Base-by-base conservation (phyloP, 2,113 vertebrate species). In the Geococcyx californianus region DNA sequence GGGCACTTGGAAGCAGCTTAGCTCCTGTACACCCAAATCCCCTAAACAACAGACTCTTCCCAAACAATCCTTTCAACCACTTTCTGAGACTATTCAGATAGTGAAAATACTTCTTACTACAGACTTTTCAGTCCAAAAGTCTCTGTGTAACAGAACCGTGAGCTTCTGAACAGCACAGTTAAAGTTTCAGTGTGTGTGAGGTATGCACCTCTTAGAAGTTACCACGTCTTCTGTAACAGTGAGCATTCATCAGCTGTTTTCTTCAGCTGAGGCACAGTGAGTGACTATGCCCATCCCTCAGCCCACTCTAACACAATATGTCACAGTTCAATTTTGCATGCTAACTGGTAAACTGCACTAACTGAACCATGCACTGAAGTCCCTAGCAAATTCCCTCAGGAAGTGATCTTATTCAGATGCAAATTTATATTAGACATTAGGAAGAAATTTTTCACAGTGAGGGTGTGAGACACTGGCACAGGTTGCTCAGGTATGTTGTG, bases 1-100 rank as follows among this genome's bases (percentile, higher is more conserved):
- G 10, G 55, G 17, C 19, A 51, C 36, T 20, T 45, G 77, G 33
- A 31, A 60, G n/a, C 9, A 85, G 52, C 34, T 86, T 59, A 66
- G 36, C 69, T 25, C 19, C 40, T 28, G 19, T 13, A 54, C 0
- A 0, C 6, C 25, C 16, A 77, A 59, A 29, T 2, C 6, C 29
- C 9, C 21, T 45, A 40, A 90, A 60, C 7, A 52, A 47, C 16
- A 3, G 16, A 34, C 5, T 52, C 28, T 28, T 16, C 29, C 9
- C 36, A 68, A 76, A 68, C 6, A 85, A 76, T 31, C 24, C 28
- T 76, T 92, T 64, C 58, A 92, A 36, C 12, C 56, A 21, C 20
- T 16, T 83, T 74, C 36, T 76, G 6, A 5, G 36, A 86, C 72
- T 40, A 79, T 26, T 24, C 33, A 75, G 36, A 44, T n/a, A 51